Base-by-base conservation (phyloP, 2,888 invertebrate genomes). In the Chalcosyrphus nemorum region DNA sequence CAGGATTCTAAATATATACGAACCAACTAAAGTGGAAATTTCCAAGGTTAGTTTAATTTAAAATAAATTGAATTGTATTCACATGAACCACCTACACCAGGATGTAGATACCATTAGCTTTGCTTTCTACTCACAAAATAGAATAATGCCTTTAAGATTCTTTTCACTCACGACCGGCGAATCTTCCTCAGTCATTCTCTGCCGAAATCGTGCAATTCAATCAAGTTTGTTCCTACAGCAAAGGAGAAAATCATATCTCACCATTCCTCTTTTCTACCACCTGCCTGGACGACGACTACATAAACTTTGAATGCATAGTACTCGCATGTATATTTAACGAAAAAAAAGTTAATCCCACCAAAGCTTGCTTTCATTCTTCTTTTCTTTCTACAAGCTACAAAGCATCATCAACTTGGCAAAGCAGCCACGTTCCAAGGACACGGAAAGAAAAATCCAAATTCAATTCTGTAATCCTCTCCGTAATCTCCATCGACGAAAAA, bases 391-490 rank as follows among this genome's bases (percentile, higher is more conserved):
- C 32, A 6, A 19, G 45, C 17, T 19, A 24, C 27, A 43, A 54
- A 56, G 54, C 68, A 45, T 27, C 17, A 35, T 61, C 54, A 57
- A 52, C 41, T 66, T 78, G 65, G 45, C 65, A 80, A 65, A 29
- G 54, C 21, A 41, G 4, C 45, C 29, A 75, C 32, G 68, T 63
- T 41, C 13, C 21, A 27, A 4, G 21, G 2, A 4, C n/a, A 17
- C 24, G 24, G 24, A 19, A 13, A 6, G 21, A 7, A 38, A 56
- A 56, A 65, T 81, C 50, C 57, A 77, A 77, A 71, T 77, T 71
- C 77, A 81, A 77, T 81, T 71, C 52, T 57, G 35, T 21, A 76
- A 81, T 61, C 59, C 57, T 17, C 13, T n/a, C 13, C 35, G 43
- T 68, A 61, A 75, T 68, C 52, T 54, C n/a, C 29, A n/a, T 27